Evolutionary conservation across 2,797 vertebrate genomes (phyloP).

Genomic region (Chanos chanos): DNA sequence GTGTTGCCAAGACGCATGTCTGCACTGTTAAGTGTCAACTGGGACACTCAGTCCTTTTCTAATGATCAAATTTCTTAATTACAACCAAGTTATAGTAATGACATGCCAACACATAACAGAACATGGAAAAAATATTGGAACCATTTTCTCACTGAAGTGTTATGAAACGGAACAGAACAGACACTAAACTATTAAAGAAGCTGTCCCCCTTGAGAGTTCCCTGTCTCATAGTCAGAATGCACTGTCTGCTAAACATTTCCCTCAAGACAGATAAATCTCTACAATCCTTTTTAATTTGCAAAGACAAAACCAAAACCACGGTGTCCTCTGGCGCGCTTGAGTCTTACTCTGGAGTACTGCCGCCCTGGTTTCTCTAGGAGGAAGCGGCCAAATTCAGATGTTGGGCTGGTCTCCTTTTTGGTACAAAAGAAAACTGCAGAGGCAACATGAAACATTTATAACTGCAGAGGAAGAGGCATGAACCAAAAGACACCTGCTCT

Average conservation of each 20-base stretch:
- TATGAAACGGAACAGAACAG: slow-evolving; percentile 45
- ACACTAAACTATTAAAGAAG: slow-evolving; percentile 55
- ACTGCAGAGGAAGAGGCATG: slow-evolving; percentile 46
- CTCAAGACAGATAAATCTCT: slow-evolving; percentile 60
- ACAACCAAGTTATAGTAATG: too few species aligned
- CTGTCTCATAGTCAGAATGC: slow-evolving; percentile 45
- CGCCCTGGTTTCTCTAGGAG: slow-evolving; percentile 42
- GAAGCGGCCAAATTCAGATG: slow-evolving; percentile 46
- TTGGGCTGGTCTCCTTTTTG: slow-evolving; percentile 54
- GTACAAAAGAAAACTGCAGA: slow-evolving; percentile 40
- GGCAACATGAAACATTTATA: slow-evolving; percentile 44
- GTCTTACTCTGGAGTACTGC: slow-evolving; percentile 57
- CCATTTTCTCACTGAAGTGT: slow-evolving; percentile 46
- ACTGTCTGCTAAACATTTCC: slow-evolving; percentile 56
- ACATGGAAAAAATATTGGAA: too few species aligned
- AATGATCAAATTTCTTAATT: too few species aligned
- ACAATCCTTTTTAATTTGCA: slow-evolving; percentile 60
- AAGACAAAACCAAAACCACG: slow-evolving; percentile 38
- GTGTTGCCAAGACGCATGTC: too few species aligned
- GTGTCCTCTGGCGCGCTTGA: slow-evolving; percentile 52
- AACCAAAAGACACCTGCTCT: slow-evolving; percentile 30
- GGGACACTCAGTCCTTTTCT: too few species aligned
- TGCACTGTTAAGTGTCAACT: too few species aligned
- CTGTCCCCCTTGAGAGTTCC: slow-evolving; percentile 30
- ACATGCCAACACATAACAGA: too few species aligned